Evolutionary conservation across 2,888 invertebrate genomes (phyloP).

Genomic region (Silvanus unidentatus): DNA sequence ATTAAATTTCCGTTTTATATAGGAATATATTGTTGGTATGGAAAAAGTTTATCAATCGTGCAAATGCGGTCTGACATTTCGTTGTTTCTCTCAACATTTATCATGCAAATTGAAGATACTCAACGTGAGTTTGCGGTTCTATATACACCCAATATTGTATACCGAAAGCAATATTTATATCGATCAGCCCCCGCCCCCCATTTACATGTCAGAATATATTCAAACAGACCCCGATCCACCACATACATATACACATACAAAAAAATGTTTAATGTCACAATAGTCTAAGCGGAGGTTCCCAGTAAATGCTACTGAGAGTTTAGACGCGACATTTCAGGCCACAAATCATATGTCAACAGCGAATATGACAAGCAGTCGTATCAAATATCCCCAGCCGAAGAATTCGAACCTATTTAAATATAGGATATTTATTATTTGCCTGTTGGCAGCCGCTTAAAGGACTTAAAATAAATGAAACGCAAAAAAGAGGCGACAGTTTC

Average conservation of each 20-base stretch:
- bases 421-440: conserved; percentile 26
- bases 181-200: not conserved
- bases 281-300: conserved; percentile 33
- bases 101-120: conserved; percentile 9
- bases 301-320: conserved; percentile 34
- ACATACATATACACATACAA: not conserved
- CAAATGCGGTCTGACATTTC: conserved; percentile 4
- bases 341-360: conserved; percentile 43
- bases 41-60: not conserved
- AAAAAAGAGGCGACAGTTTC: too few species aligned
- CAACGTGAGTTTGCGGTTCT: conserved; percentile 4
- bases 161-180: conserved; percentile 1
- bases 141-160: not conserved
- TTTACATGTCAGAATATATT: conserved; percentile 21
- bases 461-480: too few species aligned
- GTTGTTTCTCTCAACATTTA: conserved; percentile 7
- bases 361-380: conserved; percentile 33
- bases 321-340: conserved; percentile 35
- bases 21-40: too few species aligned
- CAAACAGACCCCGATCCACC: conserved; percentile 20
- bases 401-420: conserved; percentile 34
- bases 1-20: too few species aligned
- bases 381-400: conserved; percentile 32
- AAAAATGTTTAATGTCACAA: conserved; percentile 39
- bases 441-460: not conserved